Evolutionary conservation across 2,888 invertebrate genomes (phyloP), one percentile per base, ranked within the genome.

Genomic region (Caenorhabditis virilis): DNA sequence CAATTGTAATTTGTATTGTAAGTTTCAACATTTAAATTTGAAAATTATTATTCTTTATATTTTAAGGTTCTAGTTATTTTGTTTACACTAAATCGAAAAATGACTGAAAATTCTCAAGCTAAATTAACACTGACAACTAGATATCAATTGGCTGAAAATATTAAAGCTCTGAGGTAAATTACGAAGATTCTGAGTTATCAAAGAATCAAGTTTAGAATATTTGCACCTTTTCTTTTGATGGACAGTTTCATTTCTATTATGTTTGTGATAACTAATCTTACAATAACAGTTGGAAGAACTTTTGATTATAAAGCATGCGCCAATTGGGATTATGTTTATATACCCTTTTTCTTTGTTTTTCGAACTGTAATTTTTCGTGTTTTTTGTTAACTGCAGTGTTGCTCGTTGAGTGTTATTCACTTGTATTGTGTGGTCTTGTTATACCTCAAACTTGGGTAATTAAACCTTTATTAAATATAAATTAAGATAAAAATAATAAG

Each of bases 311-410:
- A 47, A 16, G 62, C 43, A n/a, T 63, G 62, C 41, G 49, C 52
- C 43, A 52, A 56, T 22, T 48, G 45, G 1, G 13, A 42, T 1
- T 23, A 48, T 4, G 7, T 9, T 7, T 46, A 30, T 26, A 11
- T 46, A 7, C 16, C 39, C 13, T 33, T 25, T 23, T 69, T 64
- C 46, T 48, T 51, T 7, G 23, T 64, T 27, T 56, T 60, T n/a
- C 30, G 68, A 57, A 36, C 57, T 48, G 68, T 69, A 6, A 46
- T n/a, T n/a, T n/a, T n/a, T n/a, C n/a, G n/a, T n/a, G n/a, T n/a
- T n/a, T n/a, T n/a, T n/a, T n/a, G n/a, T n/a, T n/a, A n/a, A n/a
- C n/a, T n/a, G n/a, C n/a, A n/a, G n/a, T n/a, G n/a, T n/a, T n/a
- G n/a, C n/a, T n/a, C n/a, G n/a, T n/a, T n/a, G n/a, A n/a, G n/a